Evolutionary conservation across 2,888 invertebrate genomes (phyloP).

Genomic region (Oxytorus armatus): DNA sequence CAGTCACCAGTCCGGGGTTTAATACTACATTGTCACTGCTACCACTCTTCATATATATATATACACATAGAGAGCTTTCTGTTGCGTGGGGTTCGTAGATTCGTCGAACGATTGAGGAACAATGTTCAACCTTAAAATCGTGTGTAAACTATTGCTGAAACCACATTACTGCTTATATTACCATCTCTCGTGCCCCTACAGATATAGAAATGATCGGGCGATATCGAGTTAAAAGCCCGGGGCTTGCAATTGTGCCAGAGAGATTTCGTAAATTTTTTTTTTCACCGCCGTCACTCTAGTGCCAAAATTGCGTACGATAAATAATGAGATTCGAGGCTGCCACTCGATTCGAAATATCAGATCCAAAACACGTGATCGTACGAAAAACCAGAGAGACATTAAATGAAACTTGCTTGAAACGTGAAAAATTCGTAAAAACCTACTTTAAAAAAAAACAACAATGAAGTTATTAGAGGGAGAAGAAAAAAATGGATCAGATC

Average conservation of each 20-base stretch:
- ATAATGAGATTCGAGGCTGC: not conserved
- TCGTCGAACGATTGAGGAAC: slow-evolving; percentile 42
- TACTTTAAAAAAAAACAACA: too few relatives aligned
- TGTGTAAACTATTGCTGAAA: slow-evolving; percentile 31
- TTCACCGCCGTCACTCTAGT: not conserved
- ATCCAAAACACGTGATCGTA: not conserved
- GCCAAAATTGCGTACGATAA: slow-evolving; percentile 31
- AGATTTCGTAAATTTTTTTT: slow-evolving; percentile 27
- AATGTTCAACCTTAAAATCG: slow-evolving; percentile 38
- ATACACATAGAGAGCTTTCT: slow-evolving; percentile 2
- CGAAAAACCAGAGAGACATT: not conserved
- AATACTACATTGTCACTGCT: slow-evolving; percentile 56
- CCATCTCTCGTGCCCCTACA: not conserved
- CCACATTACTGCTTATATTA: not conserved
- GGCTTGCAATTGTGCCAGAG: slow-evolving; percentile 59
- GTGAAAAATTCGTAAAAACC: not conserved
- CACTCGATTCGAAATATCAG: not conserved
- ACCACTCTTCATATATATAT: slow-evolving; percentile 9
- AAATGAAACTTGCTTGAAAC: not conserved
- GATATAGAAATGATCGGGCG: slow-evolving; percentile 1
- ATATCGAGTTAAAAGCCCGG: slow-evolving; percentile 22
- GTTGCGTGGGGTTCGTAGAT: slow-evolving; percentile 23
- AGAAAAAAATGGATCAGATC: not conserved
- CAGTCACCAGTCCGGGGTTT: slow-evolving; percentile 43
- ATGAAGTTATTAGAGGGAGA: too few relatives aligned